Evolutionary conservation across 2,113 vertebrate species (phyloP).

Genomic region (Pelobates fuscus): DNA sequence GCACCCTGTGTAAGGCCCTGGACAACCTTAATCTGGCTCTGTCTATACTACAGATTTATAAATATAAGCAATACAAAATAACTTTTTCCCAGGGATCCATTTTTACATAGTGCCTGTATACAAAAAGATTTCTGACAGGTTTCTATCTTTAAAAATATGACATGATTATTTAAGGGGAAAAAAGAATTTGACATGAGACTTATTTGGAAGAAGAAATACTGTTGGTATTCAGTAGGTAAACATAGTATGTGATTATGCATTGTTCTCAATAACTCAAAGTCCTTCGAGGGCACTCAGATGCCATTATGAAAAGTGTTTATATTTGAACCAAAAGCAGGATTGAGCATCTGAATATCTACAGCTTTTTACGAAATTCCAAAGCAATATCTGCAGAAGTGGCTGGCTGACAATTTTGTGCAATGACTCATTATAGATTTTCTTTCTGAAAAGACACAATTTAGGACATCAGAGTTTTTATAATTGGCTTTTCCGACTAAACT

Average conservation of each 20-base stretch:
- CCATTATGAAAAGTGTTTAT: not conserved
- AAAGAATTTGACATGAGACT: not conserved
- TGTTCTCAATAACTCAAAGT: not conserved
- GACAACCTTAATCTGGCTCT: too few relatives aligned
- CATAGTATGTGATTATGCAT: not conserved
- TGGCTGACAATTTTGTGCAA: not conserved
- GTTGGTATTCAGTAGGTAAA: not conserved
- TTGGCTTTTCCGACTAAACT: conserved; percentile 15
- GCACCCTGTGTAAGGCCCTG: too few relatives aligned
- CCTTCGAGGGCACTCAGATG: conserved; percentile 6
- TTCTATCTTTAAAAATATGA: not conserved
- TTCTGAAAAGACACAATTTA: not conserved
- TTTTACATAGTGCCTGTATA: too few relatives aligned
- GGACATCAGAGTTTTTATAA: conserved; percentile 8
- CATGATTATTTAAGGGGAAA: not conserved
- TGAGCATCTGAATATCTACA: not conserved
- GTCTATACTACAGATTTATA: too few relatives aligned
- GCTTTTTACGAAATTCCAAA: not conserved
- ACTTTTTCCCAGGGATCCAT: too few relatives aligned
- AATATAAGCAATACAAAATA: too few relatives aligned
- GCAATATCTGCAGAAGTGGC: not conserved
- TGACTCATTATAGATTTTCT: not conserved
- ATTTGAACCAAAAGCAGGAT: not conserved
- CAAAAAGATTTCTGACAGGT: not conserved
- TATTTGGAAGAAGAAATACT: not conserved